Evolutionary conservation across 1,140 invertebrate genomes (phyloP).

Genomic region (Bathynomus jamesi): DNA sequence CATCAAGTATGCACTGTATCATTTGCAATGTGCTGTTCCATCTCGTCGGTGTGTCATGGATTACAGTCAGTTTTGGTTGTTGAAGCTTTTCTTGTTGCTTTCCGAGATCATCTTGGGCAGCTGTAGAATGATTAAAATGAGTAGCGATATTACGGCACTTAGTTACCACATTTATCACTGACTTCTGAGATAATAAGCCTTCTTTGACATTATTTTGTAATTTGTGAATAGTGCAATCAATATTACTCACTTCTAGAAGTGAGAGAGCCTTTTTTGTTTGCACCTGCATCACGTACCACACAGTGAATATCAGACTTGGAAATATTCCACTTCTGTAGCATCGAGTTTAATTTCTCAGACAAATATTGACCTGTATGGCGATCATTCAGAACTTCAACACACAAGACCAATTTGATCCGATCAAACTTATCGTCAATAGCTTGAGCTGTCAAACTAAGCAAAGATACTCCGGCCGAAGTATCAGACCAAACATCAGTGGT

Average conservation of each 20-base stretch:
- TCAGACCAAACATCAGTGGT: conserved; percentile 15
- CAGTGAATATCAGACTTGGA: not conserved
- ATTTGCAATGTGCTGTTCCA: conserved; percentile 16
- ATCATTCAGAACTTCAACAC: conserved; percentile 3
- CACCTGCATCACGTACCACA: conserved; percentile 13
- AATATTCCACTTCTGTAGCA: conserved; percentile 9
- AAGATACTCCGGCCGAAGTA: conserved; percentile 11
- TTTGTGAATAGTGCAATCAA: not conserved
- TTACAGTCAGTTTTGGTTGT: conserved; percentile 4
- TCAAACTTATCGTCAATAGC: conserved; percentile 7
- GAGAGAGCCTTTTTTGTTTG: conserved; percentile 16
- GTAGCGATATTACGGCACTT: conserved; percentile 15
- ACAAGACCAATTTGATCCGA: not conserved
- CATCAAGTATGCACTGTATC: conserved; percentile 10
- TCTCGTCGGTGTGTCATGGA: conserved; percentile 20
- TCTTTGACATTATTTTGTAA: not conserved
- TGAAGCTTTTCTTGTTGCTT: conserved; percentile 13
- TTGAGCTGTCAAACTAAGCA: conserved; percentile 20
- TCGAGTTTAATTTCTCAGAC: conserved; percentile 7
- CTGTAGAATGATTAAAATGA: conserved; percentile 8
- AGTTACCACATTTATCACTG: not conserved
- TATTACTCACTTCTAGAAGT: conserved; percentile 2
- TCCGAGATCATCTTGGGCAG: not conserved
- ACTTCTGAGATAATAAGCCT: not conserved
- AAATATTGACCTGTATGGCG: conserved; percentile 7